Conservation (phyloP, 2,113 vertebrate genomes). For the Pungitius pungitius region DNA sequence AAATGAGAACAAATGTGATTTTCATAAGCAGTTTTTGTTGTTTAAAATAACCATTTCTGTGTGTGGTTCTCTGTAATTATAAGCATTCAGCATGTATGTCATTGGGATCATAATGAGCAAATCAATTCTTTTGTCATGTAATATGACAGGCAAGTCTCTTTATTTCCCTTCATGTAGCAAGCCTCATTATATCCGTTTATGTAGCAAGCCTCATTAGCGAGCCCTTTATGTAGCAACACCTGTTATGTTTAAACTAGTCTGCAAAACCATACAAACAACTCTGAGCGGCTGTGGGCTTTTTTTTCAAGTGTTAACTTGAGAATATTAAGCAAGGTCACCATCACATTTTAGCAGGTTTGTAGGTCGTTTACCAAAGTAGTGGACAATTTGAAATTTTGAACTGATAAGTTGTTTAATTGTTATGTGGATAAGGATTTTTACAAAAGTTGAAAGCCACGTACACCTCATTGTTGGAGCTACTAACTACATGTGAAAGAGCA, state of each 20-base stretch:
- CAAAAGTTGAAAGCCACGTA: neutral
- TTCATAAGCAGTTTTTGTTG: conserved; percentile 9
- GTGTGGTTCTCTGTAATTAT: neutral
- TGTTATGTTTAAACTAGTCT: neutral
- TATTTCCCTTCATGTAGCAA: neutral
- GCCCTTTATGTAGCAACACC: neutral
- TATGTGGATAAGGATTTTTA: neutral
- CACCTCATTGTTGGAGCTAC: too few relatives aligned
- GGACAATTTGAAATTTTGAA: neutral
- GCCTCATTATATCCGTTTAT: neutral
- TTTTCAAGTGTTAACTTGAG: neutral
- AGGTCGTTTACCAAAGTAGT: neutral
- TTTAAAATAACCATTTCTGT: too few relatives aligned
- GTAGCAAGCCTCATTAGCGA: too few relatives aligned
- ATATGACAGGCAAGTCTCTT: neutral
- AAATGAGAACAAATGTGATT: neutral
- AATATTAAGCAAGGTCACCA: neutral
- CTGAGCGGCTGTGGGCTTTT: neutral
- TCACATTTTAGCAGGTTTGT: neutral
- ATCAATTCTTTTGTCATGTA: neutral
- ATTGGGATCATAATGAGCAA: neutral
- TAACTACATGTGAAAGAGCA: neutral
- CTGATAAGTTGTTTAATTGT: neutral
- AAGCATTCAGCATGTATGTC: neutral
- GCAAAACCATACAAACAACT: neutral